Base-by-base conservation (phyloP, 2,888 invertebrate genomes). In the Epistrophe grossulariae region DNA sequence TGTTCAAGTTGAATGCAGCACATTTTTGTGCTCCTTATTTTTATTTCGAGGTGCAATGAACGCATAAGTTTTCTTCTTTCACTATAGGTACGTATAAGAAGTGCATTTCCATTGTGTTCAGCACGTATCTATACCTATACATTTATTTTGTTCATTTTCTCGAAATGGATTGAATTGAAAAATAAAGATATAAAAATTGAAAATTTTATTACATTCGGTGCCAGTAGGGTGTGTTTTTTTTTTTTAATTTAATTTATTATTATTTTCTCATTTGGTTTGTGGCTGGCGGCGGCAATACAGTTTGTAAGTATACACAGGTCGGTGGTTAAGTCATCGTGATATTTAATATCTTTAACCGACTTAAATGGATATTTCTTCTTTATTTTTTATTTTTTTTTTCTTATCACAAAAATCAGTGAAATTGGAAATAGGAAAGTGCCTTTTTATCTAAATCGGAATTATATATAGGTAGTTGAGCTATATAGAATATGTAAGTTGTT, bases 31-130 rank as follows among this genome's bases (percentile, higher is more conserved):
- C 28, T 57, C 43, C 57, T 57, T 55, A 57, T 48, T 64, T 59
- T 57, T 50, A 79, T 59, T 79, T 76, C 55, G 66, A 80, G 60
- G 84, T 80, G 84, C 84, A 84, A 84, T 59, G 84, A 84, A 84
- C 84, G 84, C 66, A 80, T 72, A 80, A 84, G 80, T 72, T 76
- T 55, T 70, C 72, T 72, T 57, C 57, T 60, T 45, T 62, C 52
- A 35, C 45, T 43, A 19, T 43, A 38, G 2, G 24, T 24, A 24
- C 2, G 24, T 24, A 24, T 19, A 73, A 74, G 68, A 73, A 74
- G 68, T 60, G 70, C 55, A 64, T 59, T 71, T 60, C 35, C 84
- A 84, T 84, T 84, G 84, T 84, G 76, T 74, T 43, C 55, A 52
- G 70, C 84, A 84, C 84, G 84, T 52, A 64, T 70, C 19, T 17